Base-by-base conservation (phyloP, 2,113 vertebrate species). In the Gobiocypris rarus region DNA sequence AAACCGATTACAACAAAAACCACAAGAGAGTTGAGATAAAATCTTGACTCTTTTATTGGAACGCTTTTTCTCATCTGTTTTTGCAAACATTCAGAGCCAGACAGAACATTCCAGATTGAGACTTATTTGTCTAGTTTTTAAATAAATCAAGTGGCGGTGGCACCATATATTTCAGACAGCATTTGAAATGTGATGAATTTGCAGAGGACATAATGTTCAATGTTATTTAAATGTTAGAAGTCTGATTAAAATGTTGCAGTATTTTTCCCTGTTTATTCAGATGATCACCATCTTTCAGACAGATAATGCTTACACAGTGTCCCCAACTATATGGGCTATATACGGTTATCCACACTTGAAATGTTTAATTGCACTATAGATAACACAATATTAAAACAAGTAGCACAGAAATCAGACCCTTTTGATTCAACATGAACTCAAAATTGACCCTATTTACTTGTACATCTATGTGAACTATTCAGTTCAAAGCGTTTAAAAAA, bases 41-140 rank as follows among this genome's bases (percentile, higher is more conserved):
- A 61, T 78, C 75, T 24, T 11, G 6, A 43, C 19, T n/a, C 34
- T 78, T 43, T 61, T 78, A 78, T 43, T 41, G 75, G 52, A 59
- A 59, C 3, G 10, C 3, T 77, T 77, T 78, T 43, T 26, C 75
- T 78, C 54, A 10, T 3, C 54, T 58, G 24, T 43, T 34, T 78
- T 61, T 43, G 34, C 38, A 43, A 78, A 59, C 75, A 78, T 61
- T 59, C 10, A 24, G 54, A 77, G 43, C 43, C 10, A 24, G 56
- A 41, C 31, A 43, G 54, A 43, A 26, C 17, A 13, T 15, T 59
- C 4, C 34, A 41, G n/a, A n/a, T 17, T 26, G 7, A 41, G n/a
- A 41, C 4, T 14, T 31, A 77, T 59, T 59, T 22, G 28, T 26
- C 34, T 41, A 5, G 34, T 78, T 43, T 15, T 1, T 3, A 43